phyloP scores from a whole-genome alignment of 2,797 vertebrate species.

The Xenentodon cancila region DNA sequence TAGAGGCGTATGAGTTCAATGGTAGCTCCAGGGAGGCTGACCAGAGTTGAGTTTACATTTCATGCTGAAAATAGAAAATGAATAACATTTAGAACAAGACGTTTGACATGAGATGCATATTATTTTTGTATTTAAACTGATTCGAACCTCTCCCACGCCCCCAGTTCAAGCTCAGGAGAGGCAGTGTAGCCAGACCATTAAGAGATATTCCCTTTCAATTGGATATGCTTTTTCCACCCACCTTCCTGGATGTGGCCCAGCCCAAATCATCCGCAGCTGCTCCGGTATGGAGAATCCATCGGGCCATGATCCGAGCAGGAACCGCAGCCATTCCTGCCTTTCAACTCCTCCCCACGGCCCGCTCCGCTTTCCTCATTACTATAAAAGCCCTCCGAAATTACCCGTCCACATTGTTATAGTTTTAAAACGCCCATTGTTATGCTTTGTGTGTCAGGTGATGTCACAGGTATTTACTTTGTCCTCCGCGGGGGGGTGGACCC shows the following conservation, averaged over 20 bases:
- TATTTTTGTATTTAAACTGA: constrained; percentile 25
- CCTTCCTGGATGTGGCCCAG: constrained; percentile 73
- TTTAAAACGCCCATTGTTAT: constrained; percentile 51
- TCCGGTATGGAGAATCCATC: constrained; percentile 81
- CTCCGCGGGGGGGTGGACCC: constrained; percentile 53
- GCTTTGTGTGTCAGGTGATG: constrained; percentile 28
- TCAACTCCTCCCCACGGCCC: constrained; percentile 55
- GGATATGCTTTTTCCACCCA: constrained; percentile 72
- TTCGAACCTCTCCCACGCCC: constrained; percentile 56
- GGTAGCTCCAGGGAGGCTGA: constrained; percentile 7
- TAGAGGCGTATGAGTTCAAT: constrained; percentile 10
- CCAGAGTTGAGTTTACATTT: constrained; percentile 15
- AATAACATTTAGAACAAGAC: constrained; percentile 14
- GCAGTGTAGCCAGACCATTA: constrained; percentile 40
- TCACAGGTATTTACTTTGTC: constrained; percentile 40
- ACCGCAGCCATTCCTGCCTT: constrained; percentile 63
- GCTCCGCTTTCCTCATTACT: constrained; percentile 56
- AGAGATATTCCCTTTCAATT: constrained; percentile 48
- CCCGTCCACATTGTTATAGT: constrained; percentile 42
- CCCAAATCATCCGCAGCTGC: constrained; percentile 69
- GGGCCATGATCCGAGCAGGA: constrained; percentile 4
- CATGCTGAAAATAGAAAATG: constrained; percentile 19
- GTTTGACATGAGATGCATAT: constrained; percentile 19
- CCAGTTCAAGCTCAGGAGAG: constrained; percentile 38
- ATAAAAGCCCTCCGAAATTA: constrained; percentile 53